These are phyloP conservation scores for Homarus gammarus DNA, from an alignment of 2,888 invertebrate genomes.

Conservation along the genomic window DNA sequence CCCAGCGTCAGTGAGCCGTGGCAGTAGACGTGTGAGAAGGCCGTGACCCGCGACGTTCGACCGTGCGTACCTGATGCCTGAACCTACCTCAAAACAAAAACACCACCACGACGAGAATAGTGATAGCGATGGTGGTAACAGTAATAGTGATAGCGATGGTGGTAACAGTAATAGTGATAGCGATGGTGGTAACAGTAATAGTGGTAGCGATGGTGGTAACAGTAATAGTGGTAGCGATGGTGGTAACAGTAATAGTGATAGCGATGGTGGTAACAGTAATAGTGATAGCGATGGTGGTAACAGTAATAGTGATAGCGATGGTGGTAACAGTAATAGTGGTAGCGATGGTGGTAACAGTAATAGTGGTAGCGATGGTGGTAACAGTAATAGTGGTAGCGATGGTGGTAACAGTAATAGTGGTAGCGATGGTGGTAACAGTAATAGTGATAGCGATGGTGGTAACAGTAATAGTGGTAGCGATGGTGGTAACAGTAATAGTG, in stretches of 20 bases:
- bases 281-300: not conserved
- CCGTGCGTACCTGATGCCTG: slow-evolving; percentile 37
- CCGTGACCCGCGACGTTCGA: slow-evolving; percentile 37
- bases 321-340: not conserved
- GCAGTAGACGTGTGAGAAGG: no score
- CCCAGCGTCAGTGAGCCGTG: not conserved
- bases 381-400: not conserved
- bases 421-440: slow-evolving; percentile 1
- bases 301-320: not conserved
- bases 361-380: not conserved
- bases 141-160: not conserved
- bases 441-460: not conserved
- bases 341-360: not conserved
- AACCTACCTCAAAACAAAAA: not conserved
- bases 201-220: not conserved
- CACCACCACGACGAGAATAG: not conserved
- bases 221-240: not conserved
- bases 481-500: not conserved
- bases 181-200: not conserved
- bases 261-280: not conserved
- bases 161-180: not conserved
- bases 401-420: not conserved
- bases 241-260: not conserved
- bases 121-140: not conserved
- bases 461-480: not conserved